Evolutionary conservation across 2,888 invertebrate genomes (phyloP).

Genomic region (Pseudococcus longispinus): DNA sequence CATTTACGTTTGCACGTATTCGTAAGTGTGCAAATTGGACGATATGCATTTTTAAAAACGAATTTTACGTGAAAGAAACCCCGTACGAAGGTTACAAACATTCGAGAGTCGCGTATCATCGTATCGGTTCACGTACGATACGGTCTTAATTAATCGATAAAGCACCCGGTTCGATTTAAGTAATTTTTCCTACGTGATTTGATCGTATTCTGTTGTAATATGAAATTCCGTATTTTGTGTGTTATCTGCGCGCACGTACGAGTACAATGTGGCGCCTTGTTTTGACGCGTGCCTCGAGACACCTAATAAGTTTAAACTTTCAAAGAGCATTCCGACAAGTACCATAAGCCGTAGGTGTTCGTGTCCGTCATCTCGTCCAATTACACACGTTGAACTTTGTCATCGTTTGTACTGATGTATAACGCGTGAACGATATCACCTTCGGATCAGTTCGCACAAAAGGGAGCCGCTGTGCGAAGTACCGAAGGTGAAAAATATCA

Average conservation of each 20-base stretch:
- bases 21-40: background rate
- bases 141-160: background rate
- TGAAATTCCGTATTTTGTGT: background rate
- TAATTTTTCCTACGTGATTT: background rate
- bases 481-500: conserved; percentile 5
- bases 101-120: background rate
- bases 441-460: background rate
- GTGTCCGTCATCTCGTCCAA: background rate
- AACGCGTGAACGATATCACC: background rate
- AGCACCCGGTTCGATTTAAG: background rate
- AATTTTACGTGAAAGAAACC: background rate
- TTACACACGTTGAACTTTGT: conserved; percentile 1
- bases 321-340: background rate
- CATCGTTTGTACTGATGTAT: conserved; percentile 12
- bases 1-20: background rate
- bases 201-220: background rate
- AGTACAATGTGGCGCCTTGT: background rate
- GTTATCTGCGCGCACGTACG: background rate
- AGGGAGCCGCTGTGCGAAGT: background rate
- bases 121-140: background rate
- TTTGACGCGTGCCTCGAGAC: background rate
- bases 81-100: background rate
- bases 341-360: background rate
- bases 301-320: background rate
- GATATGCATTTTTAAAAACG: background rate